Evolutionary conservation across 1,140 invertebrate species (phyloP).

Genomic region (Leguminivora glycinivorella): DNA sequence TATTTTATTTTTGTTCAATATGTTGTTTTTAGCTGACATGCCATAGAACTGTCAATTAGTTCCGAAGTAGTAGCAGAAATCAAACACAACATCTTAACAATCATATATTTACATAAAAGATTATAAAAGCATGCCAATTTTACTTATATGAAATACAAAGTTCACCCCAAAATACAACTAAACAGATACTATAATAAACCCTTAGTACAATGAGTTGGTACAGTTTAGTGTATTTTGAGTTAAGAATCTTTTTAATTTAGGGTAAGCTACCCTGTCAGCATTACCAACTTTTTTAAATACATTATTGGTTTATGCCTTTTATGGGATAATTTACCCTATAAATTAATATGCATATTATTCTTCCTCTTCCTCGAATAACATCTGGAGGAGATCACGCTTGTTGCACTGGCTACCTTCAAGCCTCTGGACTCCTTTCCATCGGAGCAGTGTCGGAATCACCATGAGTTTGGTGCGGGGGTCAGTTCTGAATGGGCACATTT

Average conservation of each 20-base stretch:
- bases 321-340: too few species aligned
- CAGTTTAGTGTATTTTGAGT: not conserved
- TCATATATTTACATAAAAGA: conserved; percentile 7
- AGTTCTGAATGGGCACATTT: conserved; percentile 86
- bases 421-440: conserved; percentile 86
- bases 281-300: too few species aligned
- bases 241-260: not conserved
- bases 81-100: not conserved
- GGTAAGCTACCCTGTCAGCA: too few species aligned
- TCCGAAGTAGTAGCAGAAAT: too few species aligned
- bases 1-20: too few species aligned
- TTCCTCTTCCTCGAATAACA: conserved; percentile 82
- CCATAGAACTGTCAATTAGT: too few species aligned
- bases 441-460: conserved; percentile 86
- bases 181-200: not conserved
- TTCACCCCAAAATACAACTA: not conserved
- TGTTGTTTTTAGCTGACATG: too few species aligned
- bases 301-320: too few species aligned
- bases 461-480: conserved; percentile 83
- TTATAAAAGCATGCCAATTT: conserved; percentile 12
- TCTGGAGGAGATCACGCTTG: conserved; percentile 83
- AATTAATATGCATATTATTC: conserved; percentile 40
- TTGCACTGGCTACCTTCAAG: conserved; percentile 85
- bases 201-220: not conserved
- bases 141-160: not conserved